phyloP scores from a whole-genome alignment of 2,797 vertebrate genomes.

The Chloroceryle amazona region DNA sequence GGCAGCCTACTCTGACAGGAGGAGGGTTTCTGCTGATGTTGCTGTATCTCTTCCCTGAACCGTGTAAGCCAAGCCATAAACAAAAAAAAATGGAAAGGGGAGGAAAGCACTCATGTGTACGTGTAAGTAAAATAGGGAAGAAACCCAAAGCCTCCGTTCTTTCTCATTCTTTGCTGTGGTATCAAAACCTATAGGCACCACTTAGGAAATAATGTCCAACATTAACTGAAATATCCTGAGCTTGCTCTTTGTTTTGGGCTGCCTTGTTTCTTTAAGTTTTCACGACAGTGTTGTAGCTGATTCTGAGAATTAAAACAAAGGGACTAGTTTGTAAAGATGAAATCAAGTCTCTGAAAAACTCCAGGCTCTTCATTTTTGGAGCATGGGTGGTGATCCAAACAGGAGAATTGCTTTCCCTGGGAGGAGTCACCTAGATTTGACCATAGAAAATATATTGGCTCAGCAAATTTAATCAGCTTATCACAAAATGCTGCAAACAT shows the following conservation, averaged over 20 bases:
- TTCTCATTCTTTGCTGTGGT: not conserved
- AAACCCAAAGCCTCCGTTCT: not conserved
- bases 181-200: not conserved
- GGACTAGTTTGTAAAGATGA: slow-evolving; percentile 35
- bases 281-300: not conserved
- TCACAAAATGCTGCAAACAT: slow-evolving; percentile 13
- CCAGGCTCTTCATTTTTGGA: slow-evolving; percentile 35
- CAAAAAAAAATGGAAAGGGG: no score
- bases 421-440: slow-evolving; percentile 51
- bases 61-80: not conserved
- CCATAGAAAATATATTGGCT: slow-evolving; percentile 25
- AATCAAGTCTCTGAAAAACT: slow-evolving; percentile 56
- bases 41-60: not conserved
- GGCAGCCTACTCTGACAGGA: not conserved
- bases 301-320: not conserved
- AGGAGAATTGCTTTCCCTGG: slow-evolving; percentile 41
- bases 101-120: not conserved
- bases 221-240: not conserved
- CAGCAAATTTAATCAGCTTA: slow-evolving; percentile 54
- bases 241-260: not conserved
- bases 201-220: not conserved
- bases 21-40: not conserved
- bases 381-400: slow-evolving; percentile 31
- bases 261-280: not conserved
- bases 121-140: not conserved